Conservation (phyloP, 92 coral and sea anemone genomes). For the Umimayanthus chanpuru region DNA sequence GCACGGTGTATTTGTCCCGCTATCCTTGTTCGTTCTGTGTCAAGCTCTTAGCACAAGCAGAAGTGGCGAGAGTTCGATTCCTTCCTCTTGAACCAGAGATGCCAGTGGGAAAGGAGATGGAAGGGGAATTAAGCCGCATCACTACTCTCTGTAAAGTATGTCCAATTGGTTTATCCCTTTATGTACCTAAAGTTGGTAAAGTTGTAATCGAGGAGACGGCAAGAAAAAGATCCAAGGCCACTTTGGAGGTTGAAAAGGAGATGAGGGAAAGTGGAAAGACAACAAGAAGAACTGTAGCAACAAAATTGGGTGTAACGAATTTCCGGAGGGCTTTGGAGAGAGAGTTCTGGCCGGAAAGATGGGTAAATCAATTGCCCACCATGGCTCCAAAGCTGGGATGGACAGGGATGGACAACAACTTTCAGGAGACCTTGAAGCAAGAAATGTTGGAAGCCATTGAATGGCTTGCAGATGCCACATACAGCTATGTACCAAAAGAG, state of each 20-base stretch:
- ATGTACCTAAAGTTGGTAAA: background rate
- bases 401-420: background rate
- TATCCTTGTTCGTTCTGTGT: constrained; percentile 74
- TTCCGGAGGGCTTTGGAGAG: background rate
- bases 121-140: background rate
- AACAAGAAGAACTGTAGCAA: background rate
- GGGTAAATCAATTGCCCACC: background rate
- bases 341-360: background rate
- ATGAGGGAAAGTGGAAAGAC: no score
- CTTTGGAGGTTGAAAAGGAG: background rate
- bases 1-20: constrained; percentile 65
- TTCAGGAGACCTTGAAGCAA: background rate
- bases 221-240: background rate
- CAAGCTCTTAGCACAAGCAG: constrained; percentile 67
- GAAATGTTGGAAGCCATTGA: background rate
- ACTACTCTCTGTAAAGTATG: constrained; percentile 4
- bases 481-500: background rate
- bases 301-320: background rate
- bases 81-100: constrained; percentile 73
- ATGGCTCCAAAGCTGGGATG: background rate
- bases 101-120: background rate
- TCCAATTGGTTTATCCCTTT: background rate
- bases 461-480: constrained; percentile 13
- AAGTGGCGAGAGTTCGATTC: constrained; percentile 51
- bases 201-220: background rate